These are phyloP conservation scores for Oscheius sp. DNA, from an alignment of 2,888 invertebrate genomes.

Conservation along the genomic window DNA sequence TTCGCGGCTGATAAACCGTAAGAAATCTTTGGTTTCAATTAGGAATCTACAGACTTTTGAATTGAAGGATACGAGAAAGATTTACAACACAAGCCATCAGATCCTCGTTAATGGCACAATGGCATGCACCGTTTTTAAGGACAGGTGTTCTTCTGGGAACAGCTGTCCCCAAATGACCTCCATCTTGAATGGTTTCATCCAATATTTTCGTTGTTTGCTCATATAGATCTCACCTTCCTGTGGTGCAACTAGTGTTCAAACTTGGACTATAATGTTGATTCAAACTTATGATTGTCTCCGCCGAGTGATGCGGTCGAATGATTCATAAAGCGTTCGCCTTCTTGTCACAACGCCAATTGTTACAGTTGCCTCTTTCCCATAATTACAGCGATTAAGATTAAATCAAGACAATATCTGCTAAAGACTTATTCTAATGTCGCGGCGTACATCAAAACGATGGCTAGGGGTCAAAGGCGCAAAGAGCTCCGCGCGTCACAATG, in stretches of 20 bases:
- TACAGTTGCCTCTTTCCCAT: not conserved
- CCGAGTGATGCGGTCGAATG: conserved; percentile 18
- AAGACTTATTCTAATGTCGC: conserved; percentile 20
- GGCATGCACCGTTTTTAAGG: conserved; percentile 12
- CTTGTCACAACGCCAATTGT: too few relatives aligned
- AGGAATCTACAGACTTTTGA: too few relatives aligned
- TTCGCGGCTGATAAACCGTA: too few relatives aligned
- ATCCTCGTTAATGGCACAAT: not conserved
- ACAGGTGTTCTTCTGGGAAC: conserved; percentile 15
- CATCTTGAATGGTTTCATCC: too few relatives aligned
- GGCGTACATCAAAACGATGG: conserved; percentile 25
- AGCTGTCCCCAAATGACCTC: conserved; percentile 23
- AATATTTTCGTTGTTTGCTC: too few relatives aligned
- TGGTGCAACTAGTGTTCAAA: too few relatives aligned
- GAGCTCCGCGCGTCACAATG: conserved; percentile 27
- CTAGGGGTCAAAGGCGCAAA: conserved; percentile 23
- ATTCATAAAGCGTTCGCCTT: conserved; percentile 16
- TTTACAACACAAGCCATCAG: not conserved
- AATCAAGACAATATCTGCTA: conserved; percentile 2
- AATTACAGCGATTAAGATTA: not conserved
- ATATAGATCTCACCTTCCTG: too few relatives aligned
- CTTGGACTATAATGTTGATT: too few relatives aligned
- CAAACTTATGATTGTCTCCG: conserved; percentile 7
- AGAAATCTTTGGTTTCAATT: too few relatives aligned
- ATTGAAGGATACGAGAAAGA: too few relatives aligned